phyloP scores from a whole-genome alignment of 2,113 vertebrate species.

The Psettodes erumei region DNA sequence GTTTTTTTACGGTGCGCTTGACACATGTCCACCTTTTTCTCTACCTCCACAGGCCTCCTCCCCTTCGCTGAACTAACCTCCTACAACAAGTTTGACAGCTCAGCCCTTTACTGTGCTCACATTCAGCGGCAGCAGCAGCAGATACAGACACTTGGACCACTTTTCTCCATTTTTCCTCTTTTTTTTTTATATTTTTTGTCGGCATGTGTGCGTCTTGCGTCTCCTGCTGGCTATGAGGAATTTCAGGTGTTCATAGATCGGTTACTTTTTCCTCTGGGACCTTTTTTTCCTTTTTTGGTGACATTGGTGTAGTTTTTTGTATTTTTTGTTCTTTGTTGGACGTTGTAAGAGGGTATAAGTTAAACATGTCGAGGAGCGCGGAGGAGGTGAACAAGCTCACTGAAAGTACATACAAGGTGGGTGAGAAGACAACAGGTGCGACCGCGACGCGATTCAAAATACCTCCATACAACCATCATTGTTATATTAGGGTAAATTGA shows the following conservation, averaged over 20 bases:
- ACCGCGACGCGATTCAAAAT: no score
- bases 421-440: conserved; percentile 71
- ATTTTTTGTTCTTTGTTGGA: conserved; percentile 13
- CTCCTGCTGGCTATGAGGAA: conserved; percentile 68
- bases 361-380: conserved; percentile 89
- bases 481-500: no score
- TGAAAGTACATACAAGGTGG: conserved; percentile 94
- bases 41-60: conserved; percentile 51
- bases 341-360: conserved; percentile 5
- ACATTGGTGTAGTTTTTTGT: neutral
- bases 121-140: conserved; percentile 19
- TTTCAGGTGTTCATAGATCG: conserved; percentile 53
- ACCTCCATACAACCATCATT: no score
- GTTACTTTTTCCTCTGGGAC: conserved; percentile 19
- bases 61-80: conserved; percentile 53
- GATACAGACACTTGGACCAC: conserved; percentile 12
- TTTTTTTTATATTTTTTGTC: neutral
- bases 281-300: neutral
- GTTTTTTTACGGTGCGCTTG: neutral
- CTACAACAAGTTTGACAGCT: conserved; percentile 83
- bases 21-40: conserved; percentile 25
- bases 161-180: neutral
- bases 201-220: conserved; percentile 17
- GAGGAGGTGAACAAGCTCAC: conserved; percentile 94
- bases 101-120: conserved; percentile 28